Percentiles rank a stretch among this genome's conserved stretches.
These are phyloP conservation scores for Leptestheria dahalacensis DNA, from an alignment of 1,140 invertebrate genomes.

Conservation along the genomic window DNA sequence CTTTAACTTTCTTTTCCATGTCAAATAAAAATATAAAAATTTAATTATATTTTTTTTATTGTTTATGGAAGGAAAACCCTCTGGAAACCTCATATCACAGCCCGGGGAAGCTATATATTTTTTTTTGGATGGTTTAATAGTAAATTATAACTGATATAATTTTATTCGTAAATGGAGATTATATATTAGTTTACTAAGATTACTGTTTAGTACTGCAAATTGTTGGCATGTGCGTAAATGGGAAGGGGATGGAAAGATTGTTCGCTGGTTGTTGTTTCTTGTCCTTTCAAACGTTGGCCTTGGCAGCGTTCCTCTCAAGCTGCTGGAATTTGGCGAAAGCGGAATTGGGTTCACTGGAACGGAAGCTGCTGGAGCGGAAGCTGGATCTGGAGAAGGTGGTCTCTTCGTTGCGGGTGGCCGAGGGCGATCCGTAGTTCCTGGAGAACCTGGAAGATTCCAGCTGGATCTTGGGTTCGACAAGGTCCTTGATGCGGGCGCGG, in stretches of 20 bases:
- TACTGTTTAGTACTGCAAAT: too few species aligned
- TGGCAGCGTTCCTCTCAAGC: not conserved
- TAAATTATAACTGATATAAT: too few species aligned
- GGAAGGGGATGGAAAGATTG: too few species aligned
- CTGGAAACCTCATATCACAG: not conserved
- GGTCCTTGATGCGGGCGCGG: constrained; percentile 44
- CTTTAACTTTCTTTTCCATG: too few species aligned
- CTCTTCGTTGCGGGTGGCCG: too few species aligned
- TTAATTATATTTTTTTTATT: not conserved
- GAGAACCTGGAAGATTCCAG: too few species aligned
- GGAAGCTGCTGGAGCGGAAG: not conserved
- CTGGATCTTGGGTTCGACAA: not conserved
- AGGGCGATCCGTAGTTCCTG: too few species aligned
- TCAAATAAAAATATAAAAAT: too few species aligned
- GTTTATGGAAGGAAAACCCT: not conserved
- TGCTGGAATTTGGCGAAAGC: not conserved
- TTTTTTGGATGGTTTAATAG: too few species aligned
- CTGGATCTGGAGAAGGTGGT: not conserved
- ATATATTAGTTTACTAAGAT: not conserved
- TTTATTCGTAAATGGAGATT: not conserved
- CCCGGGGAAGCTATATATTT: not conserved
- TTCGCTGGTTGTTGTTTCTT: too few species aligned
- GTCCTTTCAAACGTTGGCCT: not conserved
- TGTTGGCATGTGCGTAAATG: too few species aligned
- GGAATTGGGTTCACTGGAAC: not conserved